Conservation (phyloP, 2,888 invertebrate species). For the Gandaritis pyraliata region DNA sequence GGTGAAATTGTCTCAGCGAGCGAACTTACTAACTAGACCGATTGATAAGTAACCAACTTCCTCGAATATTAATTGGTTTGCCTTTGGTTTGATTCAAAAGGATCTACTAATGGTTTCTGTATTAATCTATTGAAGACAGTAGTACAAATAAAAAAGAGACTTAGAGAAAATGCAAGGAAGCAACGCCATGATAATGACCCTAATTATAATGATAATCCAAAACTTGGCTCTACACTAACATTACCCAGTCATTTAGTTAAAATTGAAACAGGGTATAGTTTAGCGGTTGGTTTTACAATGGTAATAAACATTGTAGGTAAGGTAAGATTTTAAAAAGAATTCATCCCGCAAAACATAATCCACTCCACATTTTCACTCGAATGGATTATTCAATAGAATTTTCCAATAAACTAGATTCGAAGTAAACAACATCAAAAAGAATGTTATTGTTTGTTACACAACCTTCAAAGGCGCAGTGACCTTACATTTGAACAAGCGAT, state of each 20-base stretch:
- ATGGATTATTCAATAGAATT: slow-evolving; percentile 44
- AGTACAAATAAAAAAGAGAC: not conserved
- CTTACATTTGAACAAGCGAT: slow-evolving; percentile 29
- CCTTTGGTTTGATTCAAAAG: slow-evolving; percentile 30
- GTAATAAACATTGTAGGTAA: too few relatives aligned
- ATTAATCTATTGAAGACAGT: not conserved
- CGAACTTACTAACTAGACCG: slow-evolving; percentile 46
- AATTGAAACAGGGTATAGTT: too few relatives aligned
- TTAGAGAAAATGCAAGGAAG: too few relatives aligned
- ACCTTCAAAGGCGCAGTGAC: slow-evolving; percentile 22
- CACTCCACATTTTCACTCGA: slow-evolving; percentile 14
- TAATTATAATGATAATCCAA: too few relatives aligned
- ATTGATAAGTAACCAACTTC: slow-evolving; percentile 57
- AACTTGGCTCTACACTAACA: too few relatives aligned
- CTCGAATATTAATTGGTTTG: slow-evolving; percentile 59
- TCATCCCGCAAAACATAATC: slow-evolving; percentile 10
- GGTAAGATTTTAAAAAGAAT: not conserved
- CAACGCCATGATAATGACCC: too few relatives aligned
- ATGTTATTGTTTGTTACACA: slow-evolving; percentile 40
- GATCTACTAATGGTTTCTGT: slow-evolving; percentile 5
- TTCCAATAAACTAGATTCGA: slow-evolving; percentile 40
- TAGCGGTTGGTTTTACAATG: too few relatives aligned
- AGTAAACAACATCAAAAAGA: slow-evolving; percentile 45
- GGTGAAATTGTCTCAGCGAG: slow-evolving; percentile 38
- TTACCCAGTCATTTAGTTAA: too few relatives aligned